Conservation (phyloP, 2,113 vertebrate species). For the Pteruthius melanotis region DNA sequence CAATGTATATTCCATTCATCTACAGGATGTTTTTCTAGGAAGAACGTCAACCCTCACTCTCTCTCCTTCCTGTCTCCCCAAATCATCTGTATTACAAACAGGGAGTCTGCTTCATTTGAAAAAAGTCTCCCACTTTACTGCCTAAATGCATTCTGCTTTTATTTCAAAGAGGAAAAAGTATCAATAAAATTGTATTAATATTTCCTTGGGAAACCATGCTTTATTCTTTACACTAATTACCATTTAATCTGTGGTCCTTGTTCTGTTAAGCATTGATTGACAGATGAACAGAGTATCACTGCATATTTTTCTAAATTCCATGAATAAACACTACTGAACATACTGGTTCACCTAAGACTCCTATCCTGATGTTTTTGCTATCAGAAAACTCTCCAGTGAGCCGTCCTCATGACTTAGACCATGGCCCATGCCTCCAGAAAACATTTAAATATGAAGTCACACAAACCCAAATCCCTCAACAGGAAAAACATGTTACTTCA, state of each 20-base stretch:
- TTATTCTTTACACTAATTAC: background rate
- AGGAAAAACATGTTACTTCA: background rate
- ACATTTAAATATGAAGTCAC: background rate
- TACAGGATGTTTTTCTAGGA: background rate
- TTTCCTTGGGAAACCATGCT: background rate
- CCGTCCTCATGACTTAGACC: background rate
- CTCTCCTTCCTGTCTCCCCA: background rate
- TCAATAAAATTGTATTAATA: background rate
- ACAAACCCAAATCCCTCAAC: background rate
- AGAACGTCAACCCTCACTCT: accelerated
- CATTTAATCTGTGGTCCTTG: background rate
- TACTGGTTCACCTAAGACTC: background rate
- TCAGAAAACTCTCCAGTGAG: background rate
- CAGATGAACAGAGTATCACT: background rate
- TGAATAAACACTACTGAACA: background rate
- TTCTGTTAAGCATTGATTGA: background rate
- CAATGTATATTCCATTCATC: background rate
- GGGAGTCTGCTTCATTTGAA: background rate
- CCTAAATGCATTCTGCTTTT: background rate
- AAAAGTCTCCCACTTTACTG: background rate
- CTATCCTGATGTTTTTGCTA: background rate
- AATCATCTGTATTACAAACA: background rate
- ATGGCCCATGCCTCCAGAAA: background rate
- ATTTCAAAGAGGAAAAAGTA: background rate
- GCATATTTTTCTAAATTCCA: background rate